A percentile compares a stretch with the other conserved stretches of the same genome.
These are phyloP conservation scores for Cosmia pyralina DNA, from an alignment of 2,888 invertebrate genomes.

Conservation along the genomic window DNA sequence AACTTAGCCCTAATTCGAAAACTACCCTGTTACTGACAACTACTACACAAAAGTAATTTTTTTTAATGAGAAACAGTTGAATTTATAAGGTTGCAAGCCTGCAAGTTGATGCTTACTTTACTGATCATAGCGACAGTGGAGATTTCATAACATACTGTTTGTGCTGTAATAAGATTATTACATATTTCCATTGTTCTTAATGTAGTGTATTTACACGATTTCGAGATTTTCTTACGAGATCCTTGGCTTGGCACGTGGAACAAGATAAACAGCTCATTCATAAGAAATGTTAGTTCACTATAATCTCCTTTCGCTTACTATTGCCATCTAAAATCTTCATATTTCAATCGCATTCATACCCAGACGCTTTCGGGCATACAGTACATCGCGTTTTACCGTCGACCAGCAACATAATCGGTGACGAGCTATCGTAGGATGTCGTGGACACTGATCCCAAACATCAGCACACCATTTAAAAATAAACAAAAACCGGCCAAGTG, in stretches of 20 bases:
- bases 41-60: neutral
- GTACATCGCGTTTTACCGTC: neutral
- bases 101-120: slow-evolving; percentile 8
- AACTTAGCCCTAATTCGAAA: neutral
- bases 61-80: neutral
- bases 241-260: slow-evolving; percentile 33
- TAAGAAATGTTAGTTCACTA: slow-evolving; percentile 6
- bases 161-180: slow-evolving; percentile 24
- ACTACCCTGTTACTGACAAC: neutral
- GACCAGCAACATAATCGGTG: too few species aligned
- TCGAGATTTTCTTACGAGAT: slow-evolving; percentile 8
- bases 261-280: slow-evolving; percentile 25
- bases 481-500: too few species aligned
- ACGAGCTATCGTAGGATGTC: neutral
- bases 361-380: too few species aligned
- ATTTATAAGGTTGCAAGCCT: neutral
- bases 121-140: neutral
- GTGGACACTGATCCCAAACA: neutral
- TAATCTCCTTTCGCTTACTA: neutral
- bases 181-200: slow-evolving; percentile 34
- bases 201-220: slow-evolving; percentile 26
- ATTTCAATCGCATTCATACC: neutral
- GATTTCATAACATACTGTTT: slow-evolving; percentile 16
- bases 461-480: neutral
- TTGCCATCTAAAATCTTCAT: neutral